Evolutionary conservation across 2,888 invertebrate genomes (phyloP).

Genomic region (Mythimna impura): DNA sequence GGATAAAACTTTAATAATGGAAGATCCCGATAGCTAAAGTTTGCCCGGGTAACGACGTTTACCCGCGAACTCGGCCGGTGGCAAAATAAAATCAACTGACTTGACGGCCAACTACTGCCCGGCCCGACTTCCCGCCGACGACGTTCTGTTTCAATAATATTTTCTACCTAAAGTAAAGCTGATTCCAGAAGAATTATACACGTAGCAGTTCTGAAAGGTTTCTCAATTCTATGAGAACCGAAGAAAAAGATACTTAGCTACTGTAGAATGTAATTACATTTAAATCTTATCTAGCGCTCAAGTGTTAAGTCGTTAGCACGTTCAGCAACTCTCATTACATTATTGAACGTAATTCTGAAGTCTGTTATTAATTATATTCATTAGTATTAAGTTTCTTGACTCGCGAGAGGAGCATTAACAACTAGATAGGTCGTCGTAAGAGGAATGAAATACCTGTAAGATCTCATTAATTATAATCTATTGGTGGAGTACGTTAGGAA

Average conservation of each 20-base stretch:
- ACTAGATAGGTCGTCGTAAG: slow-evolving; percentile 11
- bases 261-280: slow-evolving; percentile 30
- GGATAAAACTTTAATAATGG: slow-evolving; percentile 85
- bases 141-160: slow-evolving; percentile 55
- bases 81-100: slow-evolving; percentile 77
- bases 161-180: slow-evolving; percentile 39
- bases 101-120: slow-evolving; percentile 66
- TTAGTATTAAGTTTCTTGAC: slow-evolving; percentile 37
- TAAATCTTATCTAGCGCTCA: slow-evolving; percentile 19
- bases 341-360: slow-evolving; percentile 32
- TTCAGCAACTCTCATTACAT: slow-evolving; percentile 39
- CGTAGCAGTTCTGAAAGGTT: slow-evolving; percentile 20
- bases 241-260: slow-evolving; percentile 8
- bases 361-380: slow-evolving; percentile 29
- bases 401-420: slow-evolving; percentile 1
- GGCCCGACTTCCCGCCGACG: slow-evolving; percentile 40
- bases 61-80: slow-evolving; percentile 75
- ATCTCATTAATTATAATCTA: background rate
- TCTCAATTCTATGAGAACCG: slow-evolving; percentile 10
- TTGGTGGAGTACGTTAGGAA: slow-evolving; percentile 8
- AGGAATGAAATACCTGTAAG: slow-evolving; percentile 1
- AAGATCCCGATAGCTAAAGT: slow-evolving; percentile 81
- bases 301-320: slow-evolving; percentile 37
- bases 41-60: slow-evolving; percentile 74
- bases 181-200: slow-evolving; percentile 20